Percentiles rank a stretch among this genome's conserved stretches.
These are phyloP conservation scores for Mus minutoides DNA, from an alignment of 2,797 vertebrate species.

Conservation along the genomic window DNA sequence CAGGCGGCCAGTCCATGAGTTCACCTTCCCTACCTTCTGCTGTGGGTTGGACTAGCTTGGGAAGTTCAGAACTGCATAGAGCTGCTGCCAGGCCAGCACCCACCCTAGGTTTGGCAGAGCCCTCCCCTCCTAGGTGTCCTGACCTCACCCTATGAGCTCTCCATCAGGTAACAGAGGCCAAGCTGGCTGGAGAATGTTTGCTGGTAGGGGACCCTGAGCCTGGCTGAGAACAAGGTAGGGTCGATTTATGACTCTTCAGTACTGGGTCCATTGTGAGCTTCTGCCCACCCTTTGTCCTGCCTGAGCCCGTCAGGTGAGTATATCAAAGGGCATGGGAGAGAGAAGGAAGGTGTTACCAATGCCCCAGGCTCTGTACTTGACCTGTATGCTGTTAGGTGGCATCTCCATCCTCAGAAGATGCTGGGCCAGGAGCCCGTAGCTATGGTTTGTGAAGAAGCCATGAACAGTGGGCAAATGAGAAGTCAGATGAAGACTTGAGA, in stretches of 20 bases:
- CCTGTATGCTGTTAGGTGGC: rapidly evolving
- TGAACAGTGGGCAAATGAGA: neutral
- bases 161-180: neutral
- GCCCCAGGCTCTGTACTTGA: rapidly evolving
- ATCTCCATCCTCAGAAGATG: neutral
- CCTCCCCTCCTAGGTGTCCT: neutral
- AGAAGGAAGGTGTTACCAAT: rapidly evolving
- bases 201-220: neutral
- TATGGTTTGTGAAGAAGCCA: neutral
- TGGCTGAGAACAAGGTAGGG: neutral
- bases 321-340: neutral
- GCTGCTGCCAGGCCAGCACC: neutral
- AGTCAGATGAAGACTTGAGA: neutral
- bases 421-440: rapidly evolving
- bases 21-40: neutral
- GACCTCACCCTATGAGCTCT: neutral
- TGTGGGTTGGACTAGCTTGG: rapidly evolving
- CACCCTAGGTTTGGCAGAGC: neutral
- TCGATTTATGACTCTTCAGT: neutral
- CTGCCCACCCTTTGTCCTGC: too few species aligned
- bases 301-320: neutral
- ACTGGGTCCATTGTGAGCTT: too few species aligned
- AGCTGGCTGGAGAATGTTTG: neutral
- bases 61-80: too few species aligned
- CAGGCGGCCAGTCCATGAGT: neutral